Evolutionary conservation across 1,140 invertebrate genomes (phyloP).

Genomic region (Tribolium castaneum): DNA sequence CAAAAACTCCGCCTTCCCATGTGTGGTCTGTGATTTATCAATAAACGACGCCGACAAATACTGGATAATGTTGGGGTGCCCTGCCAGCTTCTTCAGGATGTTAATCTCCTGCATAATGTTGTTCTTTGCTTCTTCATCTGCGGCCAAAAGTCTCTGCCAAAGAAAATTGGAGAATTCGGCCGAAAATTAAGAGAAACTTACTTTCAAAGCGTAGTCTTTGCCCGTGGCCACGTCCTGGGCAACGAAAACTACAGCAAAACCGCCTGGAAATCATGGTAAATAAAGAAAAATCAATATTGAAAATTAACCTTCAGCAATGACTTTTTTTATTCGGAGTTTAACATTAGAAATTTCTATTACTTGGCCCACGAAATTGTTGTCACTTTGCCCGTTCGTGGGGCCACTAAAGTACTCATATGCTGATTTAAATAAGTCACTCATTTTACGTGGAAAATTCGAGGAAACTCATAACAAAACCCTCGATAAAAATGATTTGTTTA

Average conservation of each 20-base stretch:
- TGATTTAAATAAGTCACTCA: conserved; percentile 90
- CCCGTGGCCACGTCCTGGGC: conserved; percentile 88
- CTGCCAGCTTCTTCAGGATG: conserved; percentile 79
- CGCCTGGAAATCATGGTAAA: conserved; percentile 75
- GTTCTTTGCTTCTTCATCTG: conserved; percentile 81
- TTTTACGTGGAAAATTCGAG: conserved; percentile 63
- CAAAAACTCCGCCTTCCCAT: conserved; percentile 66
- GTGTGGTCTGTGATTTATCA: conserved; percentile 74
- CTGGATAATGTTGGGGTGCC: conserved; percentile 84
- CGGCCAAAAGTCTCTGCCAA: conserved; percentile 77
- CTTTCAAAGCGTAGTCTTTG: conserved; percentile 92
- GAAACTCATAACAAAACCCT: conserved; percentile 11
- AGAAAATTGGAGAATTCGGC: conserved; percentile 45
- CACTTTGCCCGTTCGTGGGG: conserved; percentile 68
- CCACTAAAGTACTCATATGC: conserved; percentile 86
- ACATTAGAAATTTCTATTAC: conserved; percentile 88
- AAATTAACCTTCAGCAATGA: conserved; percentile 90
- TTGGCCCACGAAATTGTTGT: conserved; percentile 93
- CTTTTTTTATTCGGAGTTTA: conserved; percentile 87
- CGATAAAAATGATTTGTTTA: not conserved
- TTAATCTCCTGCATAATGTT: conserved; percentile 84
- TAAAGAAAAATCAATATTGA: conserved; percentile 56
- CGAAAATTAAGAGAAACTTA: conserved; percentile 57
- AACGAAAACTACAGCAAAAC: conserved; percentile 94
- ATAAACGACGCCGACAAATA: conserved; percentile 81